Evolutionary conservation across 1,140 invertebrate species (phyloP).

Genomic region (Formica exsecta): DNA sequence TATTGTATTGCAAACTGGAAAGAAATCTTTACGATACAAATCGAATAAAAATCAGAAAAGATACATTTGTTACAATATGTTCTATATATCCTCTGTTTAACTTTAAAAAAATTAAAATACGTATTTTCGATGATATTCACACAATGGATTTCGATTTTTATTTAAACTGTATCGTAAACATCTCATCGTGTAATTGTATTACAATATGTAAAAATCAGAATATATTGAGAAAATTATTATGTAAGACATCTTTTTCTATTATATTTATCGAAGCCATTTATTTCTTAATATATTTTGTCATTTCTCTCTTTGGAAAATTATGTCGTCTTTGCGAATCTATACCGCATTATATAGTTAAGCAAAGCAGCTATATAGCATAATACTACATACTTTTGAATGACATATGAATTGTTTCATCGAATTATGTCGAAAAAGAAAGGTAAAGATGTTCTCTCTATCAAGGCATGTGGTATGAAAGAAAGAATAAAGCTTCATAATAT

Average conservation of each 20-base stretch:
- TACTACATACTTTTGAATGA: slow-evolving; percentile 45
- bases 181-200: too few relatives aligned
- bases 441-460: background rate
- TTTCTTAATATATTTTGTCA: background rate
- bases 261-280: slow-evolving; percentile 32
- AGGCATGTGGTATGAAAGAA: background rate
- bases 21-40: slow-evolving; percentile 11
- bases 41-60: slow-evolving; percentile 13
- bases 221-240: slow-evolving; percentile 28
- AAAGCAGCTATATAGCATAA: slow-evolving; percentile 64
- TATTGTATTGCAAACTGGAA: slow-evolving; percentile 11
- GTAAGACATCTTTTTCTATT: background rate
- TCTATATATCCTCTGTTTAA: background rate
- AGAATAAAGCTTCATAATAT: background rate
- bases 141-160: background rate
- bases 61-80: background rate
- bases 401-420: slow-evolving; percentile 55
- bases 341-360: slow-evolving; percentile 74
- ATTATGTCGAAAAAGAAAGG: slow-evolving; percentile 31
- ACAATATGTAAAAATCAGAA: slow-evolving; percentile 14
- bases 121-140: slow-evolving; percentile 1
- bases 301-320: slow-evolving; percentile 14
- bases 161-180: background rate
- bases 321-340: slow-evolving; percentile 75
- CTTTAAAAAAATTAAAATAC: background rate